Evolutionary conservation across 2,113 vertebrate genomes (phyloP).

Genomic region (Dunckerocampus dactyliophorus): DNA sequence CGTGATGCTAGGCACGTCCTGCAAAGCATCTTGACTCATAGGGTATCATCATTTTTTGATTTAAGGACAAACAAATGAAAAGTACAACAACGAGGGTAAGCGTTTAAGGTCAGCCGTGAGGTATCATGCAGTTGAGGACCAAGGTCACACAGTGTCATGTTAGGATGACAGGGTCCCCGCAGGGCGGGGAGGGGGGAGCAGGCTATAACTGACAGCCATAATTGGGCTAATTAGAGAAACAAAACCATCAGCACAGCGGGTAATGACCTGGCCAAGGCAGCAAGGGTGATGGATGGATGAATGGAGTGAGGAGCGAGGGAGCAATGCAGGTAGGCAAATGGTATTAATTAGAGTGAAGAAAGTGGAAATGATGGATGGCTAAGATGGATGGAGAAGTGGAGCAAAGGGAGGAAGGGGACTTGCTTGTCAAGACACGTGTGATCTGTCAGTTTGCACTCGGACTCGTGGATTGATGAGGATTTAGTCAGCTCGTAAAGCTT

Average conservation of each 20-base stretch:
- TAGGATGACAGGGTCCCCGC: constrained; percentile 58
- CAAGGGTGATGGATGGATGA: constrained; percentile 53
- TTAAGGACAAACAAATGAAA: not conserved
- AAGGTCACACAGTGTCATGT: constrained; percentile 61
- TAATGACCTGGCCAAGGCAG: constrained; percentile 67
- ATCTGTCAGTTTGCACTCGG: constrained; percentile 9
- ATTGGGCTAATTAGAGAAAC: constrained; percentile 71
- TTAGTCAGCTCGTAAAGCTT: not conserved
- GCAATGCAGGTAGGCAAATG: constrained; percentile 34
- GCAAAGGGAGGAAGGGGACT: not conserved
- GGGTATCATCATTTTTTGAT: too few relatives aligned
- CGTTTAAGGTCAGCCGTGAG: not conserved
- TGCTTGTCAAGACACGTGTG: constrained; percentile 7
- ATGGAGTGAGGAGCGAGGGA: constrained; percentile 23
- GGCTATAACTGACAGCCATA: constrained; percentile 68
- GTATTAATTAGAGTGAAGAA: constrained; percentile 49
- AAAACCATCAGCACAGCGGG: constrained; percentile 61
- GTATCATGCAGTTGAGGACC: constrained; percentile 18
- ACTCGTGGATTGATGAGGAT: not conserved
- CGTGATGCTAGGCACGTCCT: too few relatives aligned
- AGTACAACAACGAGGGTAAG: not conserved
- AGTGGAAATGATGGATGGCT: constrained; percentile 46
- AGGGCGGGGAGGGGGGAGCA: constrained; percentile 33
- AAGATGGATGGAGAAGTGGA: constrained; percentile 8
- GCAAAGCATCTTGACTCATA: too few relatives aligned